Conservation (phyloP, 2,113 vertebrate species). For the Melospiza melodia region DNA sequence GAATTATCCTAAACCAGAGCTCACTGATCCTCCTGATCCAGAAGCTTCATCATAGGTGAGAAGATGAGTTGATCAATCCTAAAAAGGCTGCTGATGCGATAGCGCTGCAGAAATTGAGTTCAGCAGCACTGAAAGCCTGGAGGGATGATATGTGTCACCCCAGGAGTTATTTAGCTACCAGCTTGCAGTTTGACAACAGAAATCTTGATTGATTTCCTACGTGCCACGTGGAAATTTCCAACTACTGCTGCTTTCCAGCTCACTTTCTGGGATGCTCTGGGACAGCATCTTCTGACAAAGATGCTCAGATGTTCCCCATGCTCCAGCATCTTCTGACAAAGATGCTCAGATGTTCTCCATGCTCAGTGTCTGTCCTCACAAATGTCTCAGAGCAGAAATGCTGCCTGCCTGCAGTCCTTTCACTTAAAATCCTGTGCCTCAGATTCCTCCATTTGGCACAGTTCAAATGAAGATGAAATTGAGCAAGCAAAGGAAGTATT, state of each 20-base stretch:
- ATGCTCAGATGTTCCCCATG: neutral
- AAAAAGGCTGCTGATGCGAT: neutral
- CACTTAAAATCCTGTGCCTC: neutral
- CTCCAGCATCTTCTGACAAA: neutral
- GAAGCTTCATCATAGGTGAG: neutral
- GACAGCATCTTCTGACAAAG: neutral
- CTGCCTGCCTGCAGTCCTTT: neutral
- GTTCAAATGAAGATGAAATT: neutral
- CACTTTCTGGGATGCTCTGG: fast-evolving
- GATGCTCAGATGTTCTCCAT: neutral
- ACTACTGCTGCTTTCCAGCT: neutral
- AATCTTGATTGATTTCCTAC: neutral
- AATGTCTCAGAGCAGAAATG: neutral
- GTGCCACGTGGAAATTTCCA: neutral
- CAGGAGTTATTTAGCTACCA: neutral
- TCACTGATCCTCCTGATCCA: neutral
- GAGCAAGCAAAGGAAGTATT: neutral
- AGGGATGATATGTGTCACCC: neutral
- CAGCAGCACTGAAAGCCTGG: neutral
- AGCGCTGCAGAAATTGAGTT: neutral
- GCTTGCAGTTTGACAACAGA: neutral
- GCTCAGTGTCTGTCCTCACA: neutral
- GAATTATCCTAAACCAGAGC: neutral
- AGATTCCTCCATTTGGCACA: neutral
- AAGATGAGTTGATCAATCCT: neutral